phyloP scores from a whole-genome alignment of 2,888 invertebrate species.

The Ophion costatus region DNA sequence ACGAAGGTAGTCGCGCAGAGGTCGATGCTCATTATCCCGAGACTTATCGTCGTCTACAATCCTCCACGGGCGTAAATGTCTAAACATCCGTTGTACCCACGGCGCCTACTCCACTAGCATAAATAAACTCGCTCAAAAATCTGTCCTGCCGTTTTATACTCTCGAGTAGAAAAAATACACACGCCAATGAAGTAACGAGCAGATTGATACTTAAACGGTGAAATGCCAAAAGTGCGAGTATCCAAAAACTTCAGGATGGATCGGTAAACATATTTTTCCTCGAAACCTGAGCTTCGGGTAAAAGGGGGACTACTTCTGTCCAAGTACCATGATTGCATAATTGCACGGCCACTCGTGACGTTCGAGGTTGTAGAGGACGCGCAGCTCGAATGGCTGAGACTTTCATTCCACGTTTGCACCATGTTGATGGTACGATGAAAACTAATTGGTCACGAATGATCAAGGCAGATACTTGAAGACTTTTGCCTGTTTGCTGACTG shows the following conservation, averaged over 20 bases:
- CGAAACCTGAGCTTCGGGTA: neutral
- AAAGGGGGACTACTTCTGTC: too few relatives aligned
- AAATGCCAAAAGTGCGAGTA: neutral
- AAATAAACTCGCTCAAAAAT: neutral
- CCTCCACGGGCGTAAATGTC: neutral
- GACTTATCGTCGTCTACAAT: neutral
- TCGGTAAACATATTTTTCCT: neutral
- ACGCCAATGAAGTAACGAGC: neutral
- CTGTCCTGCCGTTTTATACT: neutral
- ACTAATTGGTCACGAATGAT: neutral
- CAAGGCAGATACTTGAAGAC: neutral
- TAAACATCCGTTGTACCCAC: constrained; percentile 6
- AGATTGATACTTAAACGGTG: neutral
- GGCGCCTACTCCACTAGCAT: neutral
- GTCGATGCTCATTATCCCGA: neutral
- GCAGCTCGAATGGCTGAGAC: neutral
- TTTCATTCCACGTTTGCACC: constrained; percentile 5
- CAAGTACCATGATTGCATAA: too few relatives aligned
- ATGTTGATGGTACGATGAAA: constrained; percentile 26
- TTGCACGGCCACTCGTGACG: too few relatives aligned
- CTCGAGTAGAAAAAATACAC: neutral
- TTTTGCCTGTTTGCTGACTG: neutral
- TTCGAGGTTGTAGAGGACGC: neutral
- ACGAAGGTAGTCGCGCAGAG: neutral
- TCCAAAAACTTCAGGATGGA: too few relatives aligned